A percentile compares a stretch with the other conserved stretches of the same genome.
Evolutionary conservation across 2,113 vertebrate species (phyloP).

Genomic region (Spea multiplicata): DNA sequence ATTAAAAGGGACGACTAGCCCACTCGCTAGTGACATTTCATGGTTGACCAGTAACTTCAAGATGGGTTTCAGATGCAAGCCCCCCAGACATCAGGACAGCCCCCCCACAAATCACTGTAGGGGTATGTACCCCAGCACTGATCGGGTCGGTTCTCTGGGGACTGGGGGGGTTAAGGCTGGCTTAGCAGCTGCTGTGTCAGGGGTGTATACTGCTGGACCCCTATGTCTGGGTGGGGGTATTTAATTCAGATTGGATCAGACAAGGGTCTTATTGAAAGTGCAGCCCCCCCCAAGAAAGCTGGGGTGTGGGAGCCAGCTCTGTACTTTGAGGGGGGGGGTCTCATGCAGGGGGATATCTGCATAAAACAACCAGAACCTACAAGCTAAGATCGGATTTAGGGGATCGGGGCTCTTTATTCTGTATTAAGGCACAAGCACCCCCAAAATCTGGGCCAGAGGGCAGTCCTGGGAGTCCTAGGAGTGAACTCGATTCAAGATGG

Average conservation of each 20-base stretch:
- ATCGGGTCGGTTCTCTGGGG: background rate
- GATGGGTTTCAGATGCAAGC: background rate
- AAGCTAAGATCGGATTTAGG: background rate
- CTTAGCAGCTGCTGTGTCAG: conserved; percentile 7
- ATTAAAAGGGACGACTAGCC: background rate
- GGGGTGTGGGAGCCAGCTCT: background rate
- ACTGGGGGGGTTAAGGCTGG: background rate
- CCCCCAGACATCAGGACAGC: too few relatives aligned
- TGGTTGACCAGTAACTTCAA: background rate
- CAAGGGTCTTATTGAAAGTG: too few relatives aligned
- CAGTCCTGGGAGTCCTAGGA: conserved; percentile 14
- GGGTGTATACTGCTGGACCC: background rate
- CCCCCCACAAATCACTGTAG: background rate
- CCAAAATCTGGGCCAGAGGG: conserved; percentile 1
- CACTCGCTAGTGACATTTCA: background rate
- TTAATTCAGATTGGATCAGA: too few relatives aligned
- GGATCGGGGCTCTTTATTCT: background rate
- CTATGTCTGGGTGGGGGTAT: background rate
- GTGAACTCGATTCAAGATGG: conserved; percentile 33
- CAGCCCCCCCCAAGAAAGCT: background rate
- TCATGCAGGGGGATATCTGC: background rate
- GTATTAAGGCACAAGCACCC: background rate
- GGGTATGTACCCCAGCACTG: background rate
- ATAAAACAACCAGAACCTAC: background rate
- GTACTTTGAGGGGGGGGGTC: background rate